Conservation (phyloP, 2,888 invertebrate genomes). For the Agrochola circellaris region DNA sequence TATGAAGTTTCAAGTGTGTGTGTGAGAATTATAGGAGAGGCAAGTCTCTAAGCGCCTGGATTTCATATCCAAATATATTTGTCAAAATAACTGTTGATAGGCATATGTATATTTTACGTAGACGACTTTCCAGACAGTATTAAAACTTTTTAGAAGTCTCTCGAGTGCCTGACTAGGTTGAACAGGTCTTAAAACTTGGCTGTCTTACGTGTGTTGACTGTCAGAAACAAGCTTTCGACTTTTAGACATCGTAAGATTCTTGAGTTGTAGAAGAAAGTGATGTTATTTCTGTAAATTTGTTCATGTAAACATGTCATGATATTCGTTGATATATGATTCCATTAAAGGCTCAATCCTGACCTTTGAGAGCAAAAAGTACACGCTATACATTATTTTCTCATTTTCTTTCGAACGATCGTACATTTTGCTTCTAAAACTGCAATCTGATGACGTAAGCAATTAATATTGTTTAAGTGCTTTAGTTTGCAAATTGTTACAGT, state of each 20-base stretch:
- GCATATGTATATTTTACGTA: background rate
- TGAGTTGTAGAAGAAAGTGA: background rate
- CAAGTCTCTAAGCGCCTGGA: conserved; percentile 3
- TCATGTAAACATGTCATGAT: background rate
- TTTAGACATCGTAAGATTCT: background rate
- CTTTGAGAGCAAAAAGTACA: background rate
- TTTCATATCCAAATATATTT: conserved; percentile 6
- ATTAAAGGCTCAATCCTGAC: background rate
- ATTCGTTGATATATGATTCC: background rate
- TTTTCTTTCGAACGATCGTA: background rate
- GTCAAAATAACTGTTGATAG: background rate
- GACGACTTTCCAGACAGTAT: conserved; percentile 1
- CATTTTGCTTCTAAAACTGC: conserved; percentile 8
- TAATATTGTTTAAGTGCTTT: conserved; percentile 52
- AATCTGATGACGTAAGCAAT: conserved; percentile 32
- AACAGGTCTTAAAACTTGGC: conserved; percentile 20
- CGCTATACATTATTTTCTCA: background rate
- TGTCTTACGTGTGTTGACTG: conserved; percentile 1
- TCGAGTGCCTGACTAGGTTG: conserved; percentile 11
- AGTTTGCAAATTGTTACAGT: conserved; percentile 50
- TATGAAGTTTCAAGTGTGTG: conserved; percentile 26
- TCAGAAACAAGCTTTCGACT: background rate
- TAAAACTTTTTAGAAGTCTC: conserved; percentile 15
- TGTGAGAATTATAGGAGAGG: conserved; percentile 17
- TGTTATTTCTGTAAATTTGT: background rate